phyloP scores from a whole-genome alignment of 2,113 vertebrate species.

The Cyprinodon tularosa region DNA sequence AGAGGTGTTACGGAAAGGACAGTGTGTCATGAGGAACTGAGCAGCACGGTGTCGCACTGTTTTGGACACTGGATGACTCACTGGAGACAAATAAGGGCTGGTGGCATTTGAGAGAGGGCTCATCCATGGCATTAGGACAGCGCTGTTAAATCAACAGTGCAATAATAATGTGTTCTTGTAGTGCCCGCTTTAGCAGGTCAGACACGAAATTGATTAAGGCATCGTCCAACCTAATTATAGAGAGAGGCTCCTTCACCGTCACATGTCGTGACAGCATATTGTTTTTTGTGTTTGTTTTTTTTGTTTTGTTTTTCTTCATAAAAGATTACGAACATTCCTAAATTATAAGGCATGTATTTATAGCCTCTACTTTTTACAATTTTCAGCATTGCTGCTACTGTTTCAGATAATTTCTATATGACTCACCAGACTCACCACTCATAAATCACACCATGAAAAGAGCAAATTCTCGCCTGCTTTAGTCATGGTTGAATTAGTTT shows the following conservation, averaged over 20 bases:
- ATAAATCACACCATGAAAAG: conserved; percentile 54
- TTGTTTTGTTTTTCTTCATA: conserved; percentile 4
- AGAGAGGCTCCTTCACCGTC: conserved; percentile 29
- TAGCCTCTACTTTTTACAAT: conserved; percentile 46
- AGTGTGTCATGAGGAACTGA: conserved; percentile 49
- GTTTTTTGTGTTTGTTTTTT: conserved; percentile 11
- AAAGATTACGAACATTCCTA: conserved; percentile 29
- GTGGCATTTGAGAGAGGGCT: conserved; percentile 62
- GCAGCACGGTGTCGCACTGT: conserved; percentile 63
- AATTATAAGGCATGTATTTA: conserved; percentile 50
- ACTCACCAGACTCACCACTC: conserved; percentile 66
- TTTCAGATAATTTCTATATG: conserved; percentile 68
- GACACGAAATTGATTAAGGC: conserved; percentile 59
- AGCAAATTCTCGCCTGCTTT: conserved; percentile 52
- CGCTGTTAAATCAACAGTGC: conserved; percentile 45
- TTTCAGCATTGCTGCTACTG: conserved; percentile 41
- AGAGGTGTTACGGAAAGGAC: conserved; percentile 55
- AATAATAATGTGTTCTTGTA: conserved; percentile 42
- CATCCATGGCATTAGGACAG: conserved; percentile 40
- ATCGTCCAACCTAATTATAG: conserved; percentile 49
- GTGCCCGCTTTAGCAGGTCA: conserved; percentile 54
- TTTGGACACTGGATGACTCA: conserved; percentile 73
- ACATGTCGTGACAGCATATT: conserved; percentile 45
- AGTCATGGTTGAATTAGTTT: conserved; percentile 60
- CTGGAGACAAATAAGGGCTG: conserved; percentile 50